A percentile compares a stretch with the other conserved stretches of the same genome.
Evolutionary conservation across 2,888 invertebrate genomes (phyloP).

Genomic region (Hyalella azteca): DNA sequence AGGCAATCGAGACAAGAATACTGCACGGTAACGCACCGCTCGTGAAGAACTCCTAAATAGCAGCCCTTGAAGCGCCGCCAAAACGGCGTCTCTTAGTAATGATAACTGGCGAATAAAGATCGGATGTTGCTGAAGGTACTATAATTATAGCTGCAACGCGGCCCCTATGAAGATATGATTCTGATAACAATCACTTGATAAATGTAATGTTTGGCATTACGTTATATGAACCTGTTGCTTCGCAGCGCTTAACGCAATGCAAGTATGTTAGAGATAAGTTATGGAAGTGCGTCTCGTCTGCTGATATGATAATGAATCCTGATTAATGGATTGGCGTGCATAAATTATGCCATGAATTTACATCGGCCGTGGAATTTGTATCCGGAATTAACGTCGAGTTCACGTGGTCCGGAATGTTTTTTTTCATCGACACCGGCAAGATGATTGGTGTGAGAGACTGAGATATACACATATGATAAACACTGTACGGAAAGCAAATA

Average conservation of each 20-base stretch:
- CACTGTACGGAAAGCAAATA: neutral
- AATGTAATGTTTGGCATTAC: neutral
- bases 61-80: neutral
- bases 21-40: too few species aligned
- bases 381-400: too few species aligned
- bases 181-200: constrained; percentile 4
- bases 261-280: neutral
- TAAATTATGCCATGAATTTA: too few species aligned
- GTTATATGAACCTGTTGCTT: neutral
- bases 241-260: neutral
- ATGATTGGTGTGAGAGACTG: too few species aligned
- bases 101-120: constrained; percentile 14
- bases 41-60: too few species aligned
- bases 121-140: neutral
- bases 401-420: too few species aligned
- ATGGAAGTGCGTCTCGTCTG: neutral
- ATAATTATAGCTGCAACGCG: neutral
- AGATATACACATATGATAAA: too few species aligned
- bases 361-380: too few species aligned
- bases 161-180: neutral
- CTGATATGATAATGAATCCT: constrained; percentile 19
- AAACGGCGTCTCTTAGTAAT: neutral
- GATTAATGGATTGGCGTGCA: neutral
- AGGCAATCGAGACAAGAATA: too few species aligned
- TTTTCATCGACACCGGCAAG: too few species aligned